Conservation (phyloP, 2,113 vertebrate species). For the Mugil cephalus region DNA sequence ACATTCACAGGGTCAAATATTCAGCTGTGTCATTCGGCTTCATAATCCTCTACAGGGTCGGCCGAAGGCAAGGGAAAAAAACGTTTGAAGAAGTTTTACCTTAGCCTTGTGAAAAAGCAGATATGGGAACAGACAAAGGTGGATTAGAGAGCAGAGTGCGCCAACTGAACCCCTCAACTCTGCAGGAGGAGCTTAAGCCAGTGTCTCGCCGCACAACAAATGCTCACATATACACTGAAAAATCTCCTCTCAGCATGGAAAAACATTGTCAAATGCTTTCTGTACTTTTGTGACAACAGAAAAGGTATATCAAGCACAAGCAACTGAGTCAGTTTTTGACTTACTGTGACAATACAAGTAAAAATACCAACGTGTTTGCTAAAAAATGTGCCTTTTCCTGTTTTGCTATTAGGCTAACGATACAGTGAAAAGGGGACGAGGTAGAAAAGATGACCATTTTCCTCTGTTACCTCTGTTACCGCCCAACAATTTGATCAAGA, state of each 20-base stretch:
- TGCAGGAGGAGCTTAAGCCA: constrained; percentile 22
- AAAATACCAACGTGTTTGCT: too few species aligned
- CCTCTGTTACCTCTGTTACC: too few species aligned
- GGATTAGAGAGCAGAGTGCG: constrained; percentile 33
- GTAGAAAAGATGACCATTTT: too few species aligned
- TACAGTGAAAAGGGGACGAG: too few species aligned
- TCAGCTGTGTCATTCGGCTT: constrained; percentile 24
- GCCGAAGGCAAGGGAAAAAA: background rate
- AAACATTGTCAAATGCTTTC: too few species aligned
- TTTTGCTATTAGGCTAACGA: too few species aligned
- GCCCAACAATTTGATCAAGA: too few species aligned
- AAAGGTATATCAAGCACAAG: too few species aligned
- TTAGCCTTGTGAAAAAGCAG: constrained; percentile 9
- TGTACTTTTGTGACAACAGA: background rate
- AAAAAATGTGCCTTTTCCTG: too few species aligned
- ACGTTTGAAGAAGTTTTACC: background rate
- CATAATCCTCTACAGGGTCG: constrained; percentile 30
- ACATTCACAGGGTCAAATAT: constrained; percentile 3
- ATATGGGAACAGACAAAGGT: constrained; percentile 34
- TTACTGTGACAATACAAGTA: too few species aligned
- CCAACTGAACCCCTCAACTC: constrained; percentile 32
- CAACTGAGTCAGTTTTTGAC: too few species aligned
- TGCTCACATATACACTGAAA: background rate
- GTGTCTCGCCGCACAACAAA: constrained; percentile 43
- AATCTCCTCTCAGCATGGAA: too few species aligned